Evolutionary conservation across 2,797 vertebrate genomes (phyloP), one percentile per base, ranked within the genome.

Genomic region (Oreonectes daqikongensis): DNA sequence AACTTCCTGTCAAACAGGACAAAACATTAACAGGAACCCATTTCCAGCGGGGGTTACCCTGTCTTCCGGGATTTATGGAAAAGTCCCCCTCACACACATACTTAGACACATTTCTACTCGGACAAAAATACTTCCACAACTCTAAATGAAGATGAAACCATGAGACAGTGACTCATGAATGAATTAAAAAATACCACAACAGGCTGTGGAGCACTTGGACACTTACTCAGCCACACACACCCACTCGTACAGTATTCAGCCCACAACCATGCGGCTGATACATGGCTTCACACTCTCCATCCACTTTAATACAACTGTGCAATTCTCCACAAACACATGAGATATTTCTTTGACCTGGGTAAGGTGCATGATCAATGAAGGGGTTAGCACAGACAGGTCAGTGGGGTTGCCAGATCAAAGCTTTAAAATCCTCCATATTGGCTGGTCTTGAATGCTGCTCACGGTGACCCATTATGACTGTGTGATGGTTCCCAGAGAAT

Each of bases 301-400:
- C 50, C 18, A 76, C 86, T 90, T 92, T 91, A 89, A 85, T 89
- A 87, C 85, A 72, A 66, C 74, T 72, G 78, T 69, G 90, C 84
- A 78, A 85, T 84, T 83, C 76, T 81, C 87, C 46, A 86, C 87
- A 85, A 89, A 91, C 88, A 89, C 79, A 89, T 91, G 90, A 55
- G 83, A 84, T 82, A 90, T 92, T 91, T 90, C 71, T 38, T 78
- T 79, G 52, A 81, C 79, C 26, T 77, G 65, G 40, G 60, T 59
- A 50, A 70, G 65, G 3, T 11, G 35, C 59, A 63, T 42, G 61
- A 79, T 32, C 11, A 60, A 40, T 30, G 20, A 35, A 44, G 52
- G 35, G 20, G 30, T 24, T n/a, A 71, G 35, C 17, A 38, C 50
- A 32, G 38, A 55, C 52, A 77, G 60, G 74, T 75, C 74, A 72